A percentile compares a stretch with the other conserved stretches of the same genome.
phyloP scores from a whole-genome alignment of 2,888 invertebrate genomes.

The Lutraria lutraria region DNA sequence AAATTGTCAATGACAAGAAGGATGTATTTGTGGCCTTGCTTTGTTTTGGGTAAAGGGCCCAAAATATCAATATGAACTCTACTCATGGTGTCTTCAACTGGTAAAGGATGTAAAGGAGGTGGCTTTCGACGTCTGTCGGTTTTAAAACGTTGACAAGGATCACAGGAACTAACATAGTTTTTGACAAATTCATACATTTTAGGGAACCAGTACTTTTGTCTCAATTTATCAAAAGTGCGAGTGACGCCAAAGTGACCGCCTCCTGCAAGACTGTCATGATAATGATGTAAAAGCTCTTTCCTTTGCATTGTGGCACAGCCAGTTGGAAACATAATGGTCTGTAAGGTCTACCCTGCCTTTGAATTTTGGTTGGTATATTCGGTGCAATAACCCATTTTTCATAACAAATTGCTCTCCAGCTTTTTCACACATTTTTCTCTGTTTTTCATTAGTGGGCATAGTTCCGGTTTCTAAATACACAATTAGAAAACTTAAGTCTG shows the following conservation, averaged over 20 bases:
- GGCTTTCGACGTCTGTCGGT: slow-evolving; percentile 34
- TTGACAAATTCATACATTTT: slow-evolving; percentile 59
- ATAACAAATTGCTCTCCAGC: too few relatives aligned
- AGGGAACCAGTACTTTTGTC: slow-evolving; percentile 59
- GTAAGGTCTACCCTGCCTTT: not conserved
- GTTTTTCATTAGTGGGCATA: not conserved
- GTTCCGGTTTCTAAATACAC: not conserved
- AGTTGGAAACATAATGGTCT: not conserved
- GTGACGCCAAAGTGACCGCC: slow-evolving; percentile 61
- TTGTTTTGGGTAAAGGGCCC: slow-evolving; percentile 40
- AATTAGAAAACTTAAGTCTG: not conserved
- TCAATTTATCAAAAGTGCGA: slow-evolving; percentile 21
- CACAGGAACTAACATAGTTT: slow-evolving; percentile 31
- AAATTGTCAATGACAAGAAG: slow-evolving; percentile 52
- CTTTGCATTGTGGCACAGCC: slow-evolving; percentile 8
- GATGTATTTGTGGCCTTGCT: slow-evolving; percentile 44
- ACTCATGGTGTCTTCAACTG: slow-evolving; percentile 41
- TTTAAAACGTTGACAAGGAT: slow-evolving; percentile 40
- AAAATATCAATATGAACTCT: slow-evolving; percentile 49
- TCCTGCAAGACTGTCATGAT: slow-evolving; percentile 58
- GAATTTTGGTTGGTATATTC: not conserved
- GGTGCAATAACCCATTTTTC: slow-evolving; percentile 24
- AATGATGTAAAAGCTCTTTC: slow-evolving; percentile 64
- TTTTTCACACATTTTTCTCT: not conserved
- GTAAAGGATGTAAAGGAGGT: slow-evolving; percentile 48